Base-by-base conservation (phyloP, 2,888 invertebrate species). In the Ophraella communa region DNA sequence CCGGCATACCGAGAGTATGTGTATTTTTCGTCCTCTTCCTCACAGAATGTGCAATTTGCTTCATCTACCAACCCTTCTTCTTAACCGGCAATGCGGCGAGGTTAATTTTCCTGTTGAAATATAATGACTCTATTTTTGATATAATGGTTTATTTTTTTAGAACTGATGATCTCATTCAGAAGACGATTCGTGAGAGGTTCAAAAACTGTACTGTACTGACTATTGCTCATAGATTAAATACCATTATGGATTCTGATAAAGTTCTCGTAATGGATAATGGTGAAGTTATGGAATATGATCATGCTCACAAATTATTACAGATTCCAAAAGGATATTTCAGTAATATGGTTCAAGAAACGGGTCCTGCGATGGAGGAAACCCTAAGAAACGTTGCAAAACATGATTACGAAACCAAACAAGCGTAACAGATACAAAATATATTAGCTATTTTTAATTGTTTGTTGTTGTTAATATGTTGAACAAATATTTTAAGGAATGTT, bases 171-270 rank as follows among this genome's bases (percentile, higher is more conserved):
- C 79, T 93, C 14, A 93, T 94, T 67, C 93, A 93, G 77, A 85
- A 84, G 33, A 91, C 92, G 1, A 93, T 93, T 64, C 84, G 92
- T 62, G 85, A 84, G 55, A 91, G 91, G 78, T 93, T 93, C 77
- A 85, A 85, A 1, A 84, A 87, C 18, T 93, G 92, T 78, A 93
- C 93, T 0, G 93, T 94, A 23, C 85, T 94, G 27, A 93, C 93
- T 0, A 91, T 94, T 51, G 94, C 94, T 24, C 93, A 94, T 81
- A 60, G 94, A 44, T 85, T 94, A 4, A 89, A 94, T 76, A 94
- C 94, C 0, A 90, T 94, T 55, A 93, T 94, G 90, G 93, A 94
- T 57, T 92, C 91, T 0, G 92, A 93, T 82, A 87, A 88, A 81
- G 88, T 91, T 67, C 75, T 88, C 70, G 87, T 88, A 3, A 81